Evolutionary conservation across 2,888 invertebrate genomes (phyloP), one percentile per base, ranked within the genome.

Genomic region (Andrena minutula): DNA sequence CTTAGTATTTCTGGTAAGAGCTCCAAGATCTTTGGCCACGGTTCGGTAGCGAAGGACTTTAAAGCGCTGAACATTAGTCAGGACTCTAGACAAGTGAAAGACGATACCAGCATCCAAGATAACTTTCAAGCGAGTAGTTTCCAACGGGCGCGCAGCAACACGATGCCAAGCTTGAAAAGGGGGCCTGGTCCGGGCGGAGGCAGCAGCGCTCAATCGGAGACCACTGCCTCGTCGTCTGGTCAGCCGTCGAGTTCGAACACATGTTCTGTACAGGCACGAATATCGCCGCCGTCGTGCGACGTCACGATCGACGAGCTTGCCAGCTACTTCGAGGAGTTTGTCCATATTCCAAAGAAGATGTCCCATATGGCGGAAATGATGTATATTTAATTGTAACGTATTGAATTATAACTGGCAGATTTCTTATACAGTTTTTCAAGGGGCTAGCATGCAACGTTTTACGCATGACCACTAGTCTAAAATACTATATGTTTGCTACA

Each of bases 311-410:
- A 98, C 94, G 99, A 99, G 94, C 95, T 99, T 90, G 98, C 99
- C 82, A 97, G 98, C 94, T 99, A 99, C 94, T 98, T 99, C 94
- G 99, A 99, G 94, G 97, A 98, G 84, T 96, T 98, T 95, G 98
- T 99, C 88, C 97, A 99, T 95, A 98, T 99, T 95, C 99, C 99
- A 87, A 98, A 98, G 94, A 99, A 99, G 94, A 99, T 99, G 99
- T 98, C 98, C 65, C 96, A 97, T 77, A 99, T 99, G 99, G 99
- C 99, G 79, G 98, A 99, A 95, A 98, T 98, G 98, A 99, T 99
- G 99, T 99, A 99, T 94, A 98, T 98, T 94, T 98, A 83, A 86
- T 78, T 76, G 77, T 85, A 81, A 85, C 61, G 75, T 76, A 75
- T 81, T 70, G 35, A 79, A 51, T 71, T 68, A 28, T 75, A 77